phyloP scores from a whole-genome alignment of 2,888 invertebrate species.

The Chymomyza procnemis region DNA sequence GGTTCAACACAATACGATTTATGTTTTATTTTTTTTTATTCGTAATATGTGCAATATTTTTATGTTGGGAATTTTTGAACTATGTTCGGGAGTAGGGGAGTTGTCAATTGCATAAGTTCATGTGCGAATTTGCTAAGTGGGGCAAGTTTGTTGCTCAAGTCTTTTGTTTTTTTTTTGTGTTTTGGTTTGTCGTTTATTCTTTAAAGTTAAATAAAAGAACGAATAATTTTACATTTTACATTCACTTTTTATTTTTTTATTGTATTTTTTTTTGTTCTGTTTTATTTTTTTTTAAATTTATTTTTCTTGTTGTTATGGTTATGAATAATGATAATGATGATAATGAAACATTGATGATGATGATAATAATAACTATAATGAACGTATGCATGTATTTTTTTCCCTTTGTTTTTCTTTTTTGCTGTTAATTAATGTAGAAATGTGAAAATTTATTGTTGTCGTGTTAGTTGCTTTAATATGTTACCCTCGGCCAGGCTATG shows the following conservation, averaged over 20 bases:
- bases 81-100: constrained; percentile 6
- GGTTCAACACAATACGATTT: constrained; percentile 26
- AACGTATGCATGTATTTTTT: constrained; percentile 42
- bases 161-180: too few relatives aligned
- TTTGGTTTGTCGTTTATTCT: constrained; percentile 10
- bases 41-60: constrained; percentile 64
- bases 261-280: constrained; percentile 57
- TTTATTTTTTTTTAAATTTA: constrained; percentile 63
- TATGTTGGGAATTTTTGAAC: constrained; percentile 42
- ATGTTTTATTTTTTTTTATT: constrained; percentile 45
- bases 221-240: constrained; percentile 65
- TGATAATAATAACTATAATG: constrained; percentile 53
- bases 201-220: background rate
- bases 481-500: constrained; percentile 45
- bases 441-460: constrained; percentile 44
- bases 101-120: background rate
- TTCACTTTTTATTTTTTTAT: constrained; percentile 66
- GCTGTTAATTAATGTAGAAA: constrained; percentile 58
- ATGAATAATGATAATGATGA: constrained; percentile 70
- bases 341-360: constrained; percentile 58
- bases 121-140: constrained; percentile 6
- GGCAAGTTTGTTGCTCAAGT: constrained; percentile 19
- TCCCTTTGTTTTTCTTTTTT: constrained; percentile 33
- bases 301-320: constrained; percentile 63
- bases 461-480: constrained; percentile 57